Percentiles rank a stretch among this genome's conserved stretches.
These are phyloP conservation scores for Acholoe squamosa DNA, from an alignment of 2,888 invertebrate species.

Conservation along the genomic window DNA sequence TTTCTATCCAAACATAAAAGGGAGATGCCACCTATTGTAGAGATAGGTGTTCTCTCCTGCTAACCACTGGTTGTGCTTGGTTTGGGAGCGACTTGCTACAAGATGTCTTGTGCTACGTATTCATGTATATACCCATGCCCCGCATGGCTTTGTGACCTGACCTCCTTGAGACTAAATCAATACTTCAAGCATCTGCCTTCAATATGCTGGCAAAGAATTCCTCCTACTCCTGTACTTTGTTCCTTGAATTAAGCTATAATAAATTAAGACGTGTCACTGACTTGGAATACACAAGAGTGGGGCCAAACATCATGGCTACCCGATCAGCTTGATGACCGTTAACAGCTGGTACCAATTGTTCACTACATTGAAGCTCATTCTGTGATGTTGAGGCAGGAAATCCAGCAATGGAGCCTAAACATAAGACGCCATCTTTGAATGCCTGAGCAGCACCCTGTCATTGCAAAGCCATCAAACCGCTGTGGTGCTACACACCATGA, in stretches of 20 bases:
- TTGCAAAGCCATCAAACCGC: too few species aligned
- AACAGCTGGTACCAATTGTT: too few species aligned
- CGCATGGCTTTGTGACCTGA: conserved; percentile 38
- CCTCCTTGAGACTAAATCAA: neutral
- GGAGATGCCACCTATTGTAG: neutral
- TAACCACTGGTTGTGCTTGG: conserved; percentile 32
- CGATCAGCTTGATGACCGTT: too few species aligned
- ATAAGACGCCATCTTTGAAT: too few species aligned
- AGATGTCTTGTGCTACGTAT: conserved; percentile 35
- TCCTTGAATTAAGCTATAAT: neutral
- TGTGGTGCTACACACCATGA: too few species aligned
- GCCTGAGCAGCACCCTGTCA: too few species aligned
- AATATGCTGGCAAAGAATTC: neutral
- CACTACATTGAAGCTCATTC: too few species aligned
- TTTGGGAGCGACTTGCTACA: conserved; percentile 59
- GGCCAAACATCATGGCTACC: too few species aligned
- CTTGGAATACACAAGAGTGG: too few species aligned
- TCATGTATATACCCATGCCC: conserved; percentile 47
- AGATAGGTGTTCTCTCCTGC: conserved; percentile 4
- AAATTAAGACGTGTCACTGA: too few species aligned
- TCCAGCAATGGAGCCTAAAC: too few species aligned
- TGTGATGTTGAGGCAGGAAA: too few species aligned
- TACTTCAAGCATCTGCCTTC: neutral
- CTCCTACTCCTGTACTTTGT: neutral
- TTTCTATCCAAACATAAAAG: neutral